These are phyloP conservation scores for Syrmaticus mikado DNA, from an alignment of 2,113 vertebrate species.

Conservation along the genomic window DNA sequence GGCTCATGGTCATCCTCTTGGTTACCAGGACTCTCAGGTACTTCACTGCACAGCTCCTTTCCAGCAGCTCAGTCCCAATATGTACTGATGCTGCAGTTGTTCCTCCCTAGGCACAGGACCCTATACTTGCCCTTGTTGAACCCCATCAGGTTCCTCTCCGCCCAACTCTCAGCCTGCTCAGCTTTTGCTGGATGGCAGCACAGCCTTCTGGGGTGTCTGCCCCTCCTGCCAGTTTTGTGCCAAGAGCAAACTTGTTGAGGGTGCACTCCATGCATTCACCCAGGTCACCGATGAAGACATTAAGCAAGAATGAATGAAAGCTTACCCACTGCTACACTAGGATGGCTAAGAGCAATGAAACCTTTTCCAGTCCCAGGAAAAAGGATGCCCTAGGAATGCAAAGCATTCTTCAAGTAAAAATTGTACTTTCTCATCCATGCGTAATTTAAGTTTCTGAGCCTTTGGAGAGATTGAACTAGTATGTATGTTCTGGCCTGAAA, in stretches of 20 bases:
- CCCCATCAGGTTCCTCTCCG: not conserved
- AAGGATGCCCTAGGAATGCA: not conserved
- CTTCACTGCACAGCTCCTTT: not conserved
- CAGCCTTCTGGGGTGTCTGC: not conserved
- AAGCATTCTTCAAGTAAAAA: not conserved
- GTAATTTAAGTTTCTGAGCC: not conserved
- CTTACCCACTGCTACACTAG: accelerated
- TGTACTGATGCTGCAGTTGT: not conserved
- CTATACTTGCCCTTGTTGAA: not conserved
- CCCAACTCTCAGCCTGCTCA: not conserved
- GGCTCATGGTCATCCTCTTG: not conserved
- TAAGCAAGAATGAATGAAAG: not conserved
- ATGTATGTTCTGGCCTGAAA: not conserved
- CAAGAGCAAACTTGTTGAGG: not conserved
- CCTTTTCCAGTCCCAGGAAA: not conserved
- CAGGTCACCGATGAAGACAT: not conserved
- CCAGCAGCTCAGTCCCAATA: not conserved
- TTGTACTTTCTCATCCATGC: not conserved
- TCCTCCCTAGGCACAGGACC: not conserved
- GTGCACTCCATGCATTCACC: not conserved
- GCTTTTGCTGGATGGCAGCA: not conserved
- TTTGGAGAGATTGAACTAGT: not conserved
- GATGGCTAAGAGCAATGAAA: not conserved
- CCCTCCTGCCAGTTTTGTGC: too few species aligned
- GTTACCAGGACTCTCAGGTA: not conserved